Evolutionary conservation across 2,113 vertebrate genomes (phyloP).

Genomic region (Piaya cayana): DNA sequence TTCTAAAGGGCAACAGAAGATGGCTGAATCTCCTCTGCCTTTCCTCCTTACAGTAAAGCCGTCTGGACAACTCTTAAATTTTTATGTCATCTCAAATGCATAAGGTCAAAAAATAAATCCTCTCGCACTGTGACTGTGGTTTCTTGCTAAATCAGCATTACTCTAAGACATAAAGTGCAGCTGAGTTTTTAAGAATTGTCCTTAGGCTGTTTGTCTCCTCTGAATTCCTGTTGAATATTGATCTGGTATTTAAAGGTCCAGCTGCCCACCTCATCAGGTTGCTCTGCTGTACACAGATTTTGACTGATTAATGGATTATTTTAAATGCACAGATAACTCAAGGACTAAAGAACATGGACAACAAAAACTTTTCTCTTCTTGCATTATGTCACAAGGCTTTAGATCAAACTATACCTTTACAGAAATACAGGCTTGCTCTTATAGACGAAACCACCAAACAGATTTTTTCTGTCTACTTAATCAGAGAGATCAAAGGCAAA

Average conservation of each 20-base stretch:
- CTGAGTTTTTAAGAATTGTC: background rate
- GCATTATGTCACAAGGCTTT: background rate
- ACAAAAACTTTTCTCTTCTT: background rate
- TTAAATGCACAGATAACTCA: background rate
- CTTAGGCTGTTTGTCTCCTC: constrained; percentile 28
- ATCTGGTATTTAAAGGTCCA: constrained; percentile 42
- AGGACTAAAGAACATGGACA: background rate
- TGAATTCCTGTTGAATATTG: constrained; percentile 20
- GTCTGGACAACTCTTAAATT: constrained; percentile 27
- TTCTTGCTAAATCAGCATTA: constrained; percentile 59
- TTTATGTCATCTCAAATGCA: constrained; percentile 24
- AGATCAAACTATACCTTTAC: background rate
- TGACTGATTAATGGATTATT: background rate
- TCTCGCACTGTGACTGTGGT: background rate
- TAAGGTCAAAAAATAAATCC: constrained; percentile 53
- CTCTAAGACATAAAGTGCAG: background rate
- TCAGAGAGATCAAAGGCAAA: background rate
- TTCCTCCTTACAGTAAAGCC: background rate
- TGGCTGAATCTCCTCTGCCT: background rate
- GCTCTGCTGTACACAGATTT: background rate
- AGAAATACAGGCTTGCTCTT: background rate
- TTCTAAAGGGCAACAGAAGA: background rate
- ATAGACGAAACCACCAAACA: background rate
- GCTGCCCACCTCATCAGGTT: constrained; percentile 19
- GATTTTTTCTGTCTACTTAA: background rate